phyloP scores from a whole-genome alignment of 37 sponge, comb jelly and placozoan genomes.

The Corticium candelabrum region DNA sequence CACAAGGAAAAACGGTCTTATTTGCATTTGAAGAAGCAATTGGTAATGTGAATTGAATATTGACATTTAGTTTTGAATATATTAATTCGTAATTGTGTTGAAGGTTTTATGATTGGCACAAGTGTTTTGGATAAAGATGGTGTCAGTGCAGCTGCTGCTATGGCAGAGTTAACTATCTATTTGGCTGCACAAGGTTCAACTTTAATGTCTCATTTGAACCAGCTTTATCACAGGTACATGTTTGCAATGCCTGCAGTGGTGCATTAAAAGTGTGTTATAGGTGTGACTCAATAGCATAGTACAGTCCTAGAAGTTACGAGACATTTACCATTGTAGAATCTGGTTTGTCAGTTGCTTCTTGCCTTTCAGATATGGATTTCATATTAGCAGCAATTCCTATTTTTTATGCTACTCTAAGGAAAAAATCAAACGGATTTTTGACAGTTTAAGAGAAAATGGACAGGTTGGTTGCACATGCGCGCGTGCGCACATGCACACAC shows the following conservation, averaged over 20 bases:
- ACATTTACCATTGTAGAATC: no score
- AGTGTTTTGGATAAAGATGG: slow-evolving; percentile 97
- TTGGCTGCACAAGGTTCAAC: slow-evolving; percentile 47
- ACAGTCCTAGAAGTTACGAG: no score
- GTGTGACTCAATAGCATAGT: neutral
- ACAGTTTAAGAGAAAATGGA: slow-evolving; percentile 32
- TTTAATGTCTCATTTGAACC: slow-evolving; percentile 54
- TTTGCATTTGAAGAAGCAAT: slow-evolving; percentile 98
- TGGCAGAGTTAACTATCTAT: slow-evolving; percentile 68
- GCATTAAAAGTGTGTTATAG: slow-evolving; percentile 15
- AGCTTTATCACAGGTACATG: slow-evolving; percentile 55
- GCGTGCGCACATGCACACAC: no score
- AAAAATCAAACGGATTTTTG: slow-evolving; percentile 45
- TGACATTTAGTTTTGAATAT: neutral
- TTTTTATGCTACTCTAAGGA: slow-evolving; percentile 62
- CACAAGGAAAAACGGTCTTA: slow-evolving; percentile 69
- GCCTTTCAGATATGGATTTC: slow-evolving; percentile 56
- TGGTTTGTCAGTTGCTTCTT: neutral
- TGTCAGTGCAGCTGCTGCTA: slow-evolving; percentile 71
- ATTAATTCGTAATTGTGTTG: neutral
- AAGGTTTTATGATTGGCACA: slow-evolving; percentile 90
- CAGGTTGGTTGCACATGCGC: no score
- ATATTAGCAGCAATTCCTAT: slow-evolving; percentile 56
- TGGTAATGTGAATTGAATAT: slow-evolving; percentile 24
- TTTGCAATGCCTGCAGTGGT: slow-evolving; percentile 6